These are phyloP conservation scores for Oryzias celebensis DNA, from an alignment of 2,113 vertebrate genomes.

Conservation along the genomic window DNA sequence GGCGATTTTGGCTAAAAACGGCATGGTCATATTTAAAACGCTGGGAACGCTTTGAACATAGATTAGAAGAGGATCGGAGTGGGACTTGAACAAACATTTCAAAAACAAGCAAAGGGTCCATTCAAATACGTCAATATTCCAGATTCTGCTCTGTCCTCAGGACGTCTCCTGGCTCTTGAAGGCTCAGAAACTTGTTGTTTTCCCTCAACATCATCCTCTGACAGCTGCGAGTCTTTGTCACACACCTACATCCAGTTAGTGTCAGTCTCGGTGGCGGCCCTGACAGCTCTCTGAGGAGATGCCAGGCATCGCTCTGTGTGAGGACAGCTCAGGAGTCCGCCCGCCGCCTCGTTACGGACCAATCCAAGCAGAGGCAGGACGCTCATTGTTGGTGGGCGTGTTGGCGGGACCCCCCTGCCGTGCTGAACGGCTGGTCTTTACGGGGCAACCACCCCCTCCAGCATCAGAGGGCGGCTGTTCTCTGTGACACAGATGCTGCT, in stretches of 20 bases:
- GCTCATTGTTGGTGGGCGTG: conserved; percentile 30
- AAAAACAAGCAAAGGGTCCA: conserved; percentile 6
- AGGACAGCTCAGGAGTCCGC: conserved; percentile 14
- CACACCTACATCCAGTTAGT: conserved; percentile 17
- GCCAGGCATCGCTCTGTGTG: conserved; percentile 13
- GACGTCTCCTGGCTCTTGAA: neutral
- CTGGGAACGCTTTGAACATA: too few species aligned
- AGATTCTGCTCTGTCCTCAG: conserved; percentile 1
- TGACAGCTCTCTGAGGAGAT: conserved; percentile 37
- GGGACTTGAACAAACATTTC: conserved; percentile 5
- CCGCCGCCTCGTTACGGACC: conserved; percentile 21
- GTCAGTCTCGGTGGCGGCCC: conserved; percentile 28
- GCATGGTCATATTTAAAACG: too few species aligned
- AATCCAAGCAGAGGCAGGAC: conserved; percentile 18
- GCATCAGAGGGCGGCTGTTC: conserved; percentile 28
- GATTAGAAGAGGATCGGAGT: too few species aligned
- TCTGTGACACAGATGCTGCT: conserved; percentile 22
- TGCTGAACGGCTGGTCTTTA: conserved; percentile 62
- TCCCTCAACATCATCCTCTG: neutral
- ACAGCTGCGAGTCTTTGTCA: conserved; percentile 32
- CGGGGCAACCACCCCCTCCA: conserved; percentile 41
- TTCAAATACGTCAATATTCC: neutral
- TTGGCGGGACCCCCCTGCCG: conserved; percentile 51
- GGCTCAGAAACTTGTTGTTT: conserved; percentile 1
- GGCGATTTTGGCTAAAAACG: too few species aligned